Evolutionary conservation across 2,888 invertebrate genomes (phyloP).

Genomic region (Lithophane ornitopus): DNA sequence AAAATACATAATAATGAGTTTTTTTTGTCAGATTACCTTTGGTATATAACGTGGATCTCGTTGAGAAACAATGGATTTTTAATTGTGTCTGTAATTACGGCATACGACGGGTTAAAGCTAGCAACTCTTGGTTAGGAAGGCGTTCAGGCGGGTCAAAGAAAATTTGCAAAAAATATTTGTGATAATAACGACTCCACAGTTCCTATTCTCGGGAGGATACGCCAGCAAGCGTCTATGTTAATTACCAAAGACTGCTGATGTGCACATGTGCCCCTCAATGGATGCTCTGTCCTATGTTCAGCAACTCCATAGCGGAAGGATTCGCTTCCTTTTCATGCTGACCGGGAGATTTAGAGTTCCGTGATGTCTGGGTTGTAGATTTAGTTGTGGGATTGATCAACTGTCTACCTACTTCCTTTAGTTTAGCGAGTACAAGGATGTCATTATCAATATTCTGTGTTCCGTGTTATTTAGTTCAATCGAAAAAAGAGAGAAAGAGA

Average conservation of each 20-base stretch:
- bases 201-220: slow-evolving; percentile 80
- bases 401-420: not conserved
- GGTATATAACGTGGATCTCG: no score
- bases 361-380: not conserved
- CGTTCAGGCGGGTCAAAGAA: no score
- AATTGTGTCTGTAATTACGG: no score
- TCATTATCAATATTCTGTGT: no score
- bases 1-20: not conserved
- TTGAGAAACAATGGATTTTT: no score
- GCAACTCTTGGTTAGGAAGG: no score
- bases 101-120: no score
- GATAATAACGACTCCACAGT: slow-evolving; percentile 68
- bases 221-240: slow-evolving; percentile 82
- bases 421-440: not conserved
- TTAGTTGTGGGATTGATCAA: not conserved
- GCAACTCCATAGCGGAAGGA: slow-evolving; percentile 62
- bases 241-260: slow-evolving; percentile 86
- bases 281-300: slow-evolving; percentile 58
- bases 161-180: not conserved
- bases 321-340: slow-evolving; percentile 60
- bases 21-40: not conserved
- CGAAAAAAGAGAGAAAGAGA: no score
- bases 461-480: not conserved
- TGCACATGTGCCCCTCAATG: slow-evolving; percentile 78
- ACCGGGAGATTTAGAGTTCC: slow-evolving; percentile 37